These are phyloP conservation scores for Amphipyra tragopoginis DNA, from an alignment of 2,888 invertebrate species.

Conservation along the genomic window DNA sequence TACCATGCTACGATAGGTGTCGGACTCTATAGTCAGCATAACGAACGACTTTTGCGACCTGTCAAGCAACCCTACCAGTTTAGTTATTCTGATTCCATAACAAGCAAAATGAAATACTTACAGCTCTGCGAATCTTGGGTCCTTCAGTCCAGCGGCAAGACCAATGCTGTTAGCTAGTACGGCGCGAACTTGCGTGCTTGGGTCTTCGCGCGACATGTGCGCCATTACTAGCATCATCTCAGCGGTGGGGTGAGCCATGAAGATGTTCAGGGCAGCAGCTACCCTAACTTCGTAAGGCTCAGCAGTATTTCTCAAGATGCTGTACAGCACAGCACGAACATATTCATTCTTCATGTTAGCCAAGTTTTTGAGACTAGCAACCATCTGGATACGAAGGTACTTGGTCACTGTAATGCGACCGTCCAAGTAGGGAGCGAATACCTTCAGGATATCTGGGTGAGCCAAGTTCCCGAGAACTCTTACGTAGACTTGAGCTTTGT, in stretches of 20 bases:
- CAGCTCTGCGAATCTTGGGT: constrained; percentile 81
- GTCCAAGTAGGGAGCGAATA: constrained; percentile 92
- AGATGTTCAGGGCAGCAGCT: constrained; percentile 90
- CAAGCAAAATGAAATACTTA: constrained; percentile 73
- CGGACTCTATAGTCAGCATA: no score
- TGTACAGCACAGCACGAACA: constrained; percentile 90
- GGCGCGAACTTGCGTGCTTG: constrained; percentile 91
- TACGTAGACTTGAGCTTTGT: constrained; percentile 90
- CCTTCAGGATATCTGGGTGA: constrained; percentile 89
- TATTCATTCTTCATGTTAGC: constrained; percentile 84
- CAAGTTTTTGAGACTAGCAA: constrained; percentile 88
- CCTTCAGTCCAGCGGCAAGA: constrained; percentile 85
- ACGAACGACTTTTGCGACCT: no score
- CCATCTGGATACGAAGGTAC: constrained; percentile 91
- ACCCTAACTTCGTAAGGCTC: constrained; percentile 92
- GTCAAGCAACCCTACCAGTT: no score
- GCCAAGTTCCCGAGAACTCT: constrained; percentile 92
- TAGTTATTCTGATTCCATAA: background rate
- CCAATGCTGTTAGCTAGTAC: constrained; percentile 91
- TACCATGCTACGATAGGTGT: no score
- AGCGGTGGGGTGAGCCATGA: constrained; percentile 90
- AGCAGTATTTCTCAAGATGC: constrained; percentile 91
- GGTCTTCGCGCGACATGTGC: constrained; percentile 91
- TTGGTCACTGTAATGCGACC: constrained; percentile 88
- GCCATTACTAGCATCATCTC: constrained; percentile 93